phyloP scores from a whole-genome alignment of 2,797 vertebrate genomes.

The Meda fulgida region DNA sequence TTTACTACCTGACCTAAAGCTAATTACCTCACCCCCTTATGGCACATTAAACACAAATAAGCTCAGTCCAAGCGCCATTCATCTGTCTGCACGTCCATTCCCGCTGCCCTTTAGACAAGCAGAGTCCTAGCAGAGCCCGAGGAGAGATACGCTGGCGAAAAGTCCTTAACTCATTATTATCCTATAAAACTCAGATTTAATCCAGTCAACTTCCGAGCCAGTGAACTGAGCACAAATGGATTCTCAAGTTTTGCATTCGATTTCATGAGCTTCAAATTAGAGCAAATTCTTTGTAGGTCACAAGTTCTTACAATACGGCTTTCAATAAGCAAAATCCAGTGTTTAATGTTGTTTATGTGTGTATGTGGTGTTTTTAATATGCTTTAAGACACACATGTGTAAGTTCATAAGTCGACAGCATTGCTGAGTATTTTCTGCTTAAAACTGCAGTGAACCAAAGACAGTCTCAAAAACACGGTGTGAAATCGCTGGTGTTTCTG shows the following conservation, averaged over 20 bases:
- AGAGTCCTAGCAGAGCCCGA: slow-evolving; percentile 74
- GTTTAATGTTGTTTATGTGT: too few species aligned
- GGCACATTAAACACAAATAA: slow-evolving; percentile 85
- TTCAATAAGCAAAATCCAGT: background rate
- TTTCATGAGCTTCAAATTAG: slow-evolving; percentile 51
- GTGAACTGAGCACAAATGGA: slow-evolving; percentile 71
- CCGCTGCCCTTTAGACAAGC: slow-evolving; percentile 73
- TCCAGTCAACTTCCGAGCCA: slow-evolving; percentile 79
- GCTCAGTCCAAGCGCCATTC: slow-evolving; percentile 77
- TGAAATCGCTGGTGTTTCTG: too few species aligned
- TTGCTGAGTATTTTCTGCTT: too few species aligned
- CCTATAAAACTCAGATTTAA: slow-evolving; percentile 82
- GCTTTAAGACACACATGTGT: too few species aligned
- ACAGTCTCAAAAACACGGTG: too few species aligned
- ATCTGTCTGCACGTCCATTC: slow-evolving; percentile 73
- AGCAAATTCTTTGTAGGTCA: slow-evolving; percentile 46
- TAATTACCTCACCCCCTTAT: slow-evolving; percentile 84
- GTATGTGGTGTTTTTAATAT: too few species aligned
- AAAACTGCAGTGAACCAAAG: too few species aligned
- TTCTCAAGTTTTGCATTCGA: slow-evolving; percentile 63
- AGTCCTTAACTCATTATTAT: slow-evolving; percentile 77
- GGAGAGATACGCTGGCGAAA: slow-evolving; percentile 72
- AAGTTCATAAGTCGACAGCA: too few species aligned
- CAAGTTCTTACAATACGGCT: slow-evolving; percentile 28
- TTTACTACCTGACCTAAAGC: slow-evolving; percentile 83